Evolutionary conservation across 2,888 invertebrate genomes (phyloP), one percentile per base, ranked within the genome.

Genomic region (Dione vanillae): DNA sequence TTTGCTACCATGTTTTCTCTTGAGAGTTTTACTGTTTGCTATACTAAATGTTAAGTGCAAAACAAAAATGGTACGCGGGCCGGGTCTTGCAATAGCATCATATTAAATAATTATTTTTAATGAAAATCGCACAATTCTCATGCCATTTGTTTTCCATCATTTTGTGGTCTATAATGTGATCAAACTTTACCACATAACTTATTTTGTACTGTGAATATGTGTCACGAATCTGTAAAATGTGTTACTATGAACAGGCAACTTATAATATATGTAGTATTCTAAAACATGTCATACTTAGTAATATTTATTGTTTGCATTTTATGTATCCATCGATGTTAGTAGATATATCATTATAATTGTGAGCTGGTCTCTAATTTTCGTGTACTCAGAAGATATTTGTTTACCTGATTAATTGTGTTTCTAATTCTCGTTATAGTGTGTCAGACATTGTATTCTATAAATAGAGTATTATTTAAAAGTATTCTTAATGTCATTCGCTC

Each of bases 321-420:
- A 87, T 82, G 83, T 81, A 82, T 82, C 83, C 86, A 84, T 89
- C 80, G 83, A 81, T 82, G 72, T 81, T 81, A 78, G 78, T 80
- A 80, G 84, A 82, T 52, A 61, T 61, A 35, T 82, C 82, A 79
- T 73, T 85, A 80, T 83, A 70, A 73, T 85, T 85, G 86, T 78
- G 92, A 92, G 92, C 92, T 92, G 92, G 92, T 90, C 92, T 92
- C 92, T 88, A 82, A 85, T 78, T 85, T 85, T 86, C 85, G 84
- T 88, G 90, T 92, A 91, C 92, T 91, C 91, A 89, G 87, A 90
- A 85, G 85, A 87, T 90, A 88, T 89, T 87, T 83, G 74, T 78
- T 79, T 76, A 73, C 78, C 81, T 83, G 82, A 81, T 82, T 80
- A 75, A 79, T 45, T 81, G 83, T 79, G 80, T 82, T 82, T 86